Base-by-base conservation (phyloP, 2,113 vertebrate species). In the Crotalus horridus region DNA sequence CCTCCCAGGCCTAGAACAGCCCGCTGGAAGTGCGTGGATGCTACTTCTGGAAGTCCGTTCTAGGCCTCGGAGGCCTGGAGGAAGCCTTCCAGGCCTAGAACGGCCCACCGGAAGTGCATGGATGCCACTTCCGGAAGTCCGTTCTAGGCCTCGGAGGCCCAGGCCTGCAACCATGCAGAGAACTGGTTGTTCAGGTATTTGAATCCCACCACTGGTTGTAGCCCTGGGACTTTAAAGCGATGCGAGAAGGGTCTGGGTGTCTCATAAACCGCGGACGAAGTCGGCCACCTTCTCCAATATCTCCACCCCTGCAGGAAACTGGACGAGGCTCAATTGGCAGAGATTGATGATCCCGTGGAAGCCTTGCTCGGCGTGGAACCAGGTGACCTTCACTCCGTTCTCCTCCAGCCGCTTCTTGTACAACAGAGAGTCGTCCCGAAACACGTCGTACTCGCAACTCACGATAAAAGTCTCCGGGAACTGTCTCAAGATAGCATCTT, bases 401-500 rank as follows among this genome's bases (percentile, higher is more conserved):
- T 98, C 98, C 94, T 98, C 98, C 64, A 99, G 95, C 7, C 98
- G 95, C 94, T 98, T 99, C 95, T 97, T 98, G 94, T 98, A 99
- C 12, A 98, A 87, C 20, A 99, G 95, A 0, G 98, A 97, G 23
- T 99, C 97, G 21, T 99, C 98, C 89, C 98, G 97, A 0, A 91
- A 2, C 1, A 91, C 74, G 9, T 91, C 90, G 1, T 91, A 56
- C 21, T 91, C 90, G 0, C 98, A 99, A 90, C 98, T 99, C 90
- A 98, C 95, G 0, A 98, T 95, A 91, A 97, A 98, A 13, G 98
- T 81, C 54, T 97, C 97, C 0, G 98, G 98, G n/a, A 97, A 96
- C 90, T 93, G 98, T 39, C 96, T 87, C 88, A 99, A 89, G 3
- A 97, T 21, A 0, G 94, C 95, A 1, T 99, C 97, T 0, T 98